These are phyloP conservation scores for Ptychadena robeensis DNA, from an alignment of 2,797 vertebrate species.

Conservation along the genomic window DNA sequence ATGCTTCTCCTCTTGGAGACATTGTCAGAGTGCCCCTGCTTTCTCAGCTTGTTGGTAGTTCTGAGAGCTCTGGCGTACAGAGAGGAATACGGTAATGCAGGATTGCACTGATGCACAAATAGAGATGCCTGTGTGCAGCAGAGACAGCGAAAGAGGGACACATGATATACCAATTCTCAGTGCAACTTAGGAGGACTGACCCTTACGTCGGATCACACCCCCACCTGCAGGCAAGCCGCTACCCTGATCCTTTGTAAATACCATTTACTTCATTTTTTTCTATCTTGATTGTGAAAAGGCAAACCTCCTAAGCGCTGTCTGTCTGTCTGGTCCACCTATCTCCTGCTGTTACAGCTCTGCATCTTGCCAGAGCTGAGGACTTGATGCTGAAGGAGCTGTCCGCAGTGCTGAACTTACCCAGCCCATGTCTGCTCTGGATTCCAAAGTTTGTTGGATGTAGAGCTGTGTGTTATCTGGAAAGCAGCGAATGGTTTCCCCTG, in stretches of 20 bases:
- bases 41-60: slow-evolving; percentile 57
- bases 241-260: neutral
- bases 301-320: slow-evolving; percentile 16
- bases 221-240: slow-evolving; percentile 59
- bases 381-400: slow-evolving; percentile 47
- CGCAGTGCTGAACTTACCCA: slow-evolving; percentile 53
- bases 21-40: slow-evolving; percentile 63
- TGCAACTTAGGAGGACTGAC: slow-evolving; percentile 61
- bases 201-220: slow-evolving; percentile 61
- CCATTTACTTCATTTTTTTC: neutral
- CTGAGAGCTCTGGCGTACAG: slow-evolving; percentile 58
- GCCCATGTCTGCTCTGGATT: slow-evolving; percentile 5
- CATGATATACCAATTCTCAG: slow-evolving; percentile 13
- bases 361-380: slow-evolving; percentile 22
- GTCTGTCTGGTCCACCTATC: slow-evolving; percentile 32
- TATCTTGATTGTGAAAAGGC: neutral
- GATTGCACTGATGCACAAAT: slow-evolving; percentile 60
- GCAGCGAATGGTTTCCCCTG: neutral
- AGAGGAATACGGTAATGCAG: slow-evolving; percentile 62
- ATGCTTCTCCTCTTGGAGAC: neutral
- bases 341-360: slow-evolving; percentile 1
- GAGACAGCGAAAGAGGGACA: slow-evolving; percentile 56
- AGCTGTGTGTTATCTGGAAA: slow-evolving; percentile 15
- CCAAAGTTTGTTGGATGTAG: slow-evolving; percentile 37
- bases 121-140: slow-evolving; percentile 64